phyloP scores from a whole-genome alignment of 2,113 vertebrate genomes.

The Nycticryphes semicollaris region DNA sequence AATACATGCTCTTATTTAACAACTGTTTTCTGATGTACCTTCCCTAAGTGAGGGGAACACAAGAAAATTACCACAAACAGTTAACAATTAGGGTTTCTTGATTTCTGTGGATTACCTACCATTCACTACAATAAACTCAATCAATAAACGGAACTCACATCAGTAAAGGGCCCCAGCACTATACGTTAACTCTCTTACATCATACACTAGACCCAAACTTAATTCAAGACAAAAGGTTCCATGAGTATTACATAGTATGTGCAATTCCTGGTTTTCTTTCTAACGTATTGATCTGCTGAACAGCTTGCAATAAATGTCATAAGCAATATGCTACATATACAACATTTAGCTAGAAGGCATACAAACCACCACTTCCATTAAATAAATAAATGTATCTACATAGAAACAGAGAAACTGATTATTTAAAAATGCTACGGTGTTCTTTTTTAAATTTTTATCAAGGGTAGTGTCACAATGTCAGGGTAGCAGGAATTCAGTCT shows the following conservation, averaged over 20 bases:
- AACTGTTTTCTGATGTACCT: not conserved
- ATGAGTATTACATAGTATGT: not conserved
- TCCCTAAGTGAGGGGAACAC: not conserved
- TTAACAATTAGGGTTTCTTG: not conserved
- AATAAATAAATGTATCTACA: not conserved
- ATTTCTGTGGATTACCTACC: not conserved
- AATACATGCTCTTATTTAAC: not conserved
- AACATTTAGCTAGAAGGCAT: not conserved
- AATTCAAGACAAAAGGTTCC: not conserved
- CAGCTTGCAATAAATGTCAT: not conserved
- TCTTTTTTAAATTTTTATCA: not conserved
- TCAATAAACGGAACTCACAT: not conserved
- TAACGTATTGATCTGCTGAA: not conserved
- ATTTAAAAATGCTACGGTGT: not conserved
- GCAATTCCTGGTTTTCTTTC: not conserved
- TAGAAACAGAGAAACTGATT: accelerated
- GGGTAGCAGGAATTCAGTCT: not conserved
- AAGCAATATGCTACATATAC: not conserved
- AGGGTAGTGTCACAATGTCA: not conserved
- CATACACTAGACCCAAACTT: not conserved
- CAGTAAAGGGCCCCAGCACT: not conserved
- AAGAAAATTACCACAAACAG: not conserved
- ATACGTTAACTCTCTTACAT: accelerated
- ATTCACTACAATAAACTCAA: not conserved
- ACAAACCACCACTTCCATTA: not conserved